Conservation (phyloP, 2,888 invertebrate genomes). For the Mythimna impura region DNA sequence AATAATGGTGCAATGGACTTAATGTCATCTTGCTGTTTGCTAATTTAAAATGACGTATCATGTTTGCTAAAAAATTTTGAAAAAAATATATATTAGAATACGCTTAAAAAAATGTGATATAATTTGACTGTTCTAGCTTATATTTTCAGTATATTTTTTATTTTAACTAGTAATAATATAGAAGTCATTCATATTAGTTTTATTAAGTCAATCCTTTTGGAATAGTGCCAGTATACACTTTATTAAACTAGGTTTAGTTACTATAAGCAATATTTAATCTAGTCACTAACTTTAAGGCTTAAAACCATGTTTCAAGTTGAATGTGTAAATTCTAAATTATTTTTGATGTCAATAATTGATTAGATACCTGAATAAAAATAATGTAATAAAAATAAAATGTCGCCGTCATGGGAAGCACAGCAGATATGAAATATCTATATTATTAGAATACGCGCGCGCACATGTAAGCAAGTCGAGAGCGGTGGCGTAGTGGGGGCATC, state of each 20-base stretch:
- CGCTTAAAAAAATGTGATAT: constrained; percentile 1
- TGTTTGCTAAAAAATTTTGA: neutral
- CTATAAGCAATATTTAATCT: constrained; percentile 7
- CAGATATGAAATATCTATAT: too few species aligned
- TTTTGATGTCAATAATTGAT: neutral
- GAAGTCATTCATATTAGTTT: neutral
- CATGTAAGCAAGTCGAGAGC: too few species aligned
- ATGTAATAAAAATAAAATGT: too few species aligned
- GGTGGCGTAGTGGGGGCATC: too few species aligned
- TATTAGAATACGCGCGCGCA: too few species aligned
- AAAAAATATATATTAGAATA: neutral
- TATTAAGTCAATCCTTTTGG: neutral
- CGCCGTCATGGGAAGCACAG: too few species aligned
- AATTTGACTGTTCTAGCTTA: neutral
- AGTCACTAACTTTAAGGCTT: constrained; percentile 12
- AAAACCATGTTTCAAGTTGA: neutral
- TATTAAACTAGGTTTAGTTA: neutral
- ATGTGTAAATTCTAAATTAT: constrained; percentile 12
- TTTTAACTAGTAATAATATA: neutral
- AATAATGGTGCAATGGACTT: neutral
- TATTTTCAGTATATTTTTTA: neutral
- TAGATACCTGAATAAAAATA: neutral
- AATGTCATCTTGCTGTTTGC: neutral
- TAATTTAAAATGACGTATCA: neutral
- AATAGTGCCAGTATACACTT: neutral